phyloP scores from a whole-genome alignment of 2,113 vertebrate species.

The Ondatra zibethicus region DNA sequence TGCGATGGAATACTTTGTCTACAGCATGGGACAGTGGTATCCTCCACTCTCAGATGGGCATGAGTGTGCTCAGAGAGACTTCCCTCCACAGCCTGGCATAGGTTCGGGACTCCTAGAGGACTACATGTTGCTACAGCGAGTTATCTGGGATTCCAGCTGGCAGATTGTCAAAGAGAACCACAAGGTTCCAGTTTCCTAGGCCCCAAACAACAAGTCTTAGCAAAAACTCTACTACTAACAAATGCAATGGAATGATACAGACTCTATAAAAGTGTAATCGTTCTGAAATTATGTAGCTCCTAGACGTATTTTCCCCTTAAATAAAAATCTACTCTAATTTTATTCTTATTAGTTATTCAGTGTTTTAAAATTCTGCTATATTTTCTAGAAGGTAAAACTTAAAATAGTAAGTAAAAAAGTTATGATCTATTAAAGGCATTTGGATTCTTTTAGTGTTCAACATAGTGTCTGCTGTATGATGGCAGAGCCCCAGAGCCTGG shows the following conservation, averaged over 20 bases:
- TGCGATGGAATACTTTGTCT: not conserved
- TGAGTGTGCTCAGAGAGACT: not conserved
- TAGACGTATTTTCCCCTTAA: not conserved
- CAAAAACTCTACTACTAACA: not conserved
- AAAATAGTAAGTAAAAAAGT: not conserved
- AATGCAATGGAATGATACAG: constrained; percentile 15
- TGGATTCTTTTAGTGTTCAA: not conserved
- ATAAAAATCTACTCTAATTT: constrained; percentile 28
- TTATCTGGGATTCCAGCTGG: constrained; percentile 20
- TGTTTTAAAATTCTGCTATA: not conserved
- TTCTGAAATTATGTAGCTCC: constrained; percentile 38
- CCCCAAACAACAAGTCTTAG: not conserved
- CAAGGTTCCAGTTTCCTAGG: not conserved
- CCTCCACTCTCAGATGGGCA: not conserved
- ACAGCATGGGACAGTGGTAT: not conserved
- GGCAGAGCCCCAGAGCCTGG: not conserved
- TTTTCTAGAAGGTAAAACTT: constrained; percentile 9
- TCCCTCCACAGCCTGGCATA: not conserved
- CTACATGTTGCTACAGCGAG: not conserved
- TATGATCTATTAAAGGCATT: not conserved
- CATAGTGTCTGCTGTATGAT: not conserved
- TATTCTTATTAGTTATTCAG: not conserved
- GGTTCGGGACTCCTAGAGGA: not conserved
- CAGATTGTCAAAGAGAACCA: not conserved
- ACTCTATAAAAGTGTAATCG: not conserved